A percentile compares a stretch with the other conserved stretches of the same genome.
phyloP scores from a whole-genome alignment of 2,888 invertebrate species.

The Lamellibrachia columna region DNA sequence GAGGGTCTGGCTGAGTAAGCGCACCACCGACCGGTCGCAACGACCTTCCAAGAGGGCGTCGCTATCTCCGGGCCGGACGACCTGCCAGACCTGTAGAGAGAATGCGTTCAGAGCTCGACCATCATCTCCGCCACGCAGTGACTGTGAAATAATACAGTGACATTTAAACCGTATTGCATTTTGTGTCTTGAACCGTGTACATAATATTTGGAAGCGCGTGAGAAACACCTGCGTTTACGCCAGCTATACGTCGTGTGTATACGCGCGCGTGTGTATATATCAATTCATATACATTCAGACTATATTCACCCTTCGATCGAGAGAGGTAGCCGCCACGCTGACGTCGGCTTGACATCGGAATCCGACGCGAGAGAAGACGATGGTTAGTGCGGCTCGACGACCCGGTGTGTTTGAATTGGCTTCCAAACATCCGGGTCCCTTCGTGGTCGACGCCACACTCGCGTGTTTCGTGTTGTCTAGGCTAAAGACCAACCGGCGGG shows the following conservation, averaged over 20 bases:
- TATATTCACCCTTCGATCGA: not conserved
- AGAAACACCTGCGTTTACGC: not conserved
- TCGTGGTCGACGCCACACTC: not conserved
- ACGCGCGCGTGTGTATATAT: conserved; percentile 8
- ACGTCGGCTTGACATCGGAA: no score
- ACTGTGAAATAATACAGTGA: conserved; percentile 16
- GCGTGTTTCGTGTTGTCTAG: not conserved
- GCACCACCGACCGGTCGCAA: not conserved
- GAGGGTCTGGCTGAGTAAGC: not conserved
- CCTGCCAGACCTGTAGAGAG: not conserved
- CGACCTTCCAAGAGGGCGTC: conserved; percentile 16
- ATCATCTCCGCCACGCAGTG: conserved; percentile 6
- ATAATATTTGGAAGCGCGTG: not conserved
- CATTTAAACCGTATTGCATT: conserved; percentile 12
- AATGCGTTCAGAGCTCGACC: not conserved
- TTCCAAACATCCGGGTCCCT: conserved; percentile 16
- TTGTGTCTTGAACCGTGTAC: conserved; percentile 3
- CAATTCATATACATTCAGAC: not conserved
- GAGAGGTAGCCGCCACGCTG: not conserved
- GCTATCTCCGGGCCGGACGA: not conserved
- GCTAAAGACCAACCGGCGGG: not conserved
- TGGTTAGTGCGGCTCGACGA: not conserved
- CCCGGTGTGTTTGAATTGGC: conserved; percentile 4
- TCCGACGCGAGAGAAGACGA: not conserved
- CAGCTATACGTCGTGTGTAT: not conserved